phyloP scores from a whole-genome alignment of 2,888 invertebrate genomes.

The Unio pictorum region DNA sequence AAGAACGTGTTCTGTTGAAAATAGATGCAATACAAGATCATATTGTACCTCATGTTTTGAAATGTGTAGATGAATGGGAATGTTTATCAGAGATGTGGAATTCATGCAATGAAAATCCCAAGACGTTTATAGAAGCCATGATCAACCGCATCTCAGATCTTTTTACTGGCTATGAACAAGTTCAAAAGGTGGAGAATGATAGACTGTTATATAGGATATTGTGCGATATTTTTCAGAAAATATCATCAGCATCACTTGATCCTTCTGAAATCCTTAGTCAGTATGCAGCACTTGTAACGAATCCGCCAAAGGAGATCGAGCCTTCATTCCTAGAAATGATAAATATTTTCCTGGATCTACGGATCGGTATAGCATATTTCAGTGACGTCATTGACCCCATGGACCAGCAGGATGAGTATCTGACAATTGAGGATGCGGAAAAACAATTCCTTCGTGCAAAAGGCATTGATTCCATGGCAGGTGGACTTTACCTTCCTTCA shows the following conservation, averaged over 20 bases:
- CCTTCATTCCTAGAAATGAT: not conserved
- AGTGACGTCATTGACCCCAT: too few species aligned
- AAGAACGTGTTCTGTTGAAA: conserved; percentile 2
- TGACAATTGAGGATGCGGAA: too few species aligned
- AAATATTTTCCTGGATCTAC: conserved; percentile 1
- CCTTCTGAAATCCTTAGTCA: not conserved
- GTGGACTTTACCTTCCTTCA: too few species aligned
- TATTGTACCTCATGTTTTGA: not conserved
- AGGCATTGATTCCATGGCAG: too few species aligned
- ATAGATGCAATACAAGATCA: conserved; percentile 1
- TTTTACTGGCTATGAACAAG: not conserved
- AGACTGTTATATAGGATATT: not conserved
- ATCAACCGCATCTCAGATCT: not conserved
- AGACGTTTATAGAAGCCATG: not conserved
- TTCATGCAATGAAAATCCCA: not conserved
- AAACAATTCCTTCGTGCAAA: too few species aligned
- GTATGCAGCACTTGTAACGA: not conserved
- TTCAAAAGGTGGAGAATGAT: conserved; percentile 1
- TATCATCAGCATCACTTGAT: not conserved
- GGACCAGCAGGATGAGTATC: too few species aligned
- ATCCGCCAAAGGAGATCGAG: not conserved
- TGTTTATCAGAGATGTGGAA: not conserved
- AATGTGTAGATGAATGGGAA: not conserved
- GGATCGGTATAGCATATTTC: not conserved
- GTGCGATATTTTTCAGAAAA: conserved; percentile 4